Conservation (phyloP, 2,797 vertebrate species). For the Syndactyla subalaris region DNA sequence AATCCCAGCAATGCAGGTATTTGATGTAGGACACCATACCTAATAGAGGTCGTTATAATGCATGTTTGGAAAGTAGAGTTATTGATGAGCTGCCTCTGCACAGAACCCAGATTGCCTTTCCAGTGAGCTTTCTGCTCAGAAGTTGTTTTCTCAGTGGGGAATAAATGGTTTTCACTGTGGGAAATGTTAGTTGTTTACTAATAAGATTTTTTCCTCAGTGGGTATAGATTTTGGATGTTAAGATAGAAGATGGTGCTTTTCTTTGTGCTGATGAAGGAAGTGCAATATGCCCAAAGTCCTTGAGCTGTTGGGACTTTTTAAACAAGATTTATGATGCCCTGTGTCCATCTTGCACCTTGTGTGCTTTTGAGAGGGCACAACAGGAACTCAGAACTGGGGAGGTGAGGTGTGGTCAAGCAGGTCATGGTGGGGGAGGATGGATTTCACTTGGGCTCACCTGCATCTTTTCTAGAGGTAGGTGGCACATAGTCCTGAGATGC, state of each 20-base stretch:
- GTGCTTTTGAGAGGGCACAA: background rate
- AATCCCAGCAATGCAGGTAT: background rate
- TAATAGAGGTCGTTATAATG: constrained; percentile 1
- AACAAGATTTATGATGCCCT: background rate
- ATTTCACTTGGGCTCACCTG: background rate
- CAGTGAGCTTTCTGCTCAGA: constrained; percentile 55
- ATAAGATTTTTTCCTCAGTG: constrained; percentile 65
- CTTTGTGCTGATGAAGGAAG: background rate
- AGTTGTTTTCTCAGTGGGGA: constrained; percentile 65
- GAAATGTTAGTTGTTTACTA: constrained; percentile 71
- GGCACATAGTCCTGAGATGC: background rate
- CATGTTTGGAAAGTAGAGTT: constrained; percentile 50
- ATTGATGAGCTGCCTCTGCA: constrained; percentile 57
- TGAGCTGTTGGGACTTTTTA: background rate
- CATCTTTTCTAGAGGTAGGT: background rate
- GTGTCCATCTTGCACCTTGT: background rate
- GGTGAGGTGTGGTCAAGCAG: background rate
- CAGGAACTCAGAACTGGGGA: background rate
- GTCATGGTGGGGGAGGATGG: background rate
- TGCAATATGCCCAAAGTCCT: background rate
- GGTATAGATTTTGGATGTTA: constrained; percentile 33
- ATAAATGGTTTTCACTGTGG: constrained; percentile 72
- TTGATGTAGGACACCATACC: background rate
- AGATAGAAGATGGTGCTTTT: constrained; percentile 1
- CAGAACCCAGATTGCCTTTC: constrained; percentile 53